Conservation (phyloP, 2,113 vertebrate genomes). For the Salvator merianae region DNA sequence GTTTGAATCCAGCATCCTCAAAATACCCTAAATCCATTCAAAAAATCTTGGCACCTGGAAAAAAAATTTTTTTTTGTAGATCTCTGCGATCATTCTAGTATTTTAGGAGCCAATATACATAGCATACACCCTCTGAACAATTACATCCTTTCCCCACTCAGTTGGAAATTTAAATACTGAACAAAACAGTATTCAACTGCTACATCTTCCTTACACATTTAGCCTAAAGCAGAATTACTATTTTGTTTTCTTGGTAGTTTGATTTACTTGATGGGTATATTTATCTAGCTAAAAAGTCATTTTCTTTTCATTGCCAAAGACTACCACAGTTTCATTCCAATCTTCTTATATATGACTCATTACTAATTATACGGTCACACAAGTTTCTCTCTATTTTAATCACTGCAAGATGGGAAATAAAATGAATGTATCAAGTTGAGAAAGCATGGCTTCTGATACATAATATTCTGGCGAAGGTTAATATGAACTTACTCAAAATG, state of each 20-base stretch:
- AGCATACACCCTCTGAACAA: not conserved
- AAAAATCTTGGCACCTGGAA: no score
- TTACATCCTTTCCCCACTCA: not conserved
- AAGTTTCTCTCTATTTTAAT: not conserved
- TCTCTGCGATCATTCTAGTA: not conserved
- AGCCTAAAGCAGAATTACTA: not conserved
- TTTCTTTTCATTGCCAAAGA: not conserved
- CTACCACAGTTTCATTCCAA: conserved; percentile 11
- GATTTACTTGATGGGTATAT: not conserved
- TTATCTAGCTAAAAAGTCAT: not conserved
- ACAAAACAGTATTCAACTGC: not conserved
- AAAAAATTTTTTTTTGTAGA: no score
- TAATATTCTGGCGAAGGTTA: conserved; percentile 40
- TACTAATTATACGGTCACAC: not conserved
- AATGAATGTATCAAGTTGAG: conserved; percentile 5
- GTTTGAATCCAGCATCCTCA: no score
- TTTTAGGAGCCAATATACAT: not conserved
- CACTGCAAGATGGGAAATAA: not conserved
- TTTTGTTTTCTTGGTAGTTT: not conserved
- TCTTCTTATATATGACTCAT: not conserved
- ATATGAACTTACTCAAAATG: conserved; percentile 45
- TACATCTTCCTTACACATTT: not conserved
- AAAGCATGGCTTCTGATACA: conserved; percentile 21
- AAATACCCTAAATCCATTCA: no score
- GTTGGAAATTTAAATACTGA: not conserved